These are phyloP conservation scores for Onychorhynchus coronatus DNA, from an alignment of 2,113 vertebrate species.

Conservation along the genomic window DNA sequence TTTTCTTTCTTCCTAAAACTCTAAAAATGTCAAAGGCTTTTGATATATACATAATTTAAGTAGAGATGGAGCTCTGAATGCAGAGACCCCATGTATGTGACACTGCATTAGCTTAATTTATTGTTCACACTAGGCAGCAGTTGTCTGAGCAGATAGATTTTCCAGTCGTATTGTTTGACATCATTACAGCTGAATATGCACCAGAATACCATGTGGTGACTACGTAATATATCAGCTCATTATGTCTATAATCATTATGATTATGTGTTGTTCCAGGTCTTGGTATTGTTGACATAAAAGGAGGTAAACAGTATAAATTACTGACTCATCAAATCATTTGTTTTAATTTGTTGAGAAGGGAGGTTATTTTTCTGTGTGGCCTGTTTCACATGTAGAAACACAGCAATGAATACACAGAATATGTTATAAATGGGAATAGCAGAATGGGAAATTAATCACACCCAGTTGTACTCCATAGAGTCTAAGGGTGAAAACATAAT, in stretches of 20 bases:
- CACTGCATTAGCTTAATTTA: conserved; percentile 18
- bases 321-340: conserved; percentile 38
- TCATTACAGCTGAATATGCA: conserved; percentile 27
- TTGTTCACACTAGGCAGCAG: neutral
- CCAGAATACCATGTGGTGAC: conserved; percentile 41
- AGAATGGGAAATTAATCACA: neutral
- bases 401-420: neutral
- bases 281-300: conserved; percentile 33
- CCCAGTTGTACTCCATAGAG: neutral
- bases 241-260: conserved; percentile 39
- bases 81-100: neutral
- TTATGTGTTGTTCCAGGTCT: conserved; percentile 47
- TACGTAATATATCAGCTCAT: conserved; percentile 49
- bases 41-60: neutral
- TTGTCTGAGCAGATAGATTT: conserved; percentile 5
- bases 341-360: neutral
- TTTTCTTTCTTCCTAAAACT: neutral
- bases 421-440: neutral
- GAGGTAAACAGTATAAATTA: conserved; percentile 50
- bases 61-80: neutral
- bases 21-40: neutral
- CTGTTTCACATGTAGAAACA: neutral
- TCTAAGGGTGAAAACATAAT: neutral
- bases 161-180: conserved; percentile 4
- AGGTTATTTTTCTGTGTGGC: neutral